Base-by-base conservation (phyloP, 1,140 invertebrate species). In the Drosophila trapezifrons region DNA sequence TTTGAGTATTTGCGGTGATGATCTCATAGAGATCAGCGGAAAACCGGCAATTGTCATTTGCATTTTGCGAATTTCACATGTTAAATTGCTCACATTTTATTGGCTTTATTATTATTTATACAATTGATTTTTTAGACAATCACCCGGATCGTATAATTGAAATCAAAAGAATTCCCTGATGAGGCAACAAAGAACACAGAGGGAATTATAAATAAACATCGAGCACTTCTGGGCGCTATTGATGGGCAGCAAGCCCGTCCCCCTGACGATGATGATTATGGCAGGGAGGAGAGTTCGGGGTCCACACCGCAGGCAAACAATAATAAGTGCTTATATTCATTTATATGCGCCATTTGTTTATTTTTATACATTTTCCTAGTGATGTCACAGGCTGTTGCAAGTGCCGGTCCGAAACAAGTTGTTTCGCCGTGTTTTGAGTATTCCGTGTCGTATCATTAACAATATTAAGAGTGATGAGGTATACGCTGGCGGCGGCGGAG, bases 361-460 rank as follows among this genome's bases (percentile, higher is more conserved):
- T 87, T 89, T 89, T 78, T 87, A 84, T 67, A 84, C 76, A 72
- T 89, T 89, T 89, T 80, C 84, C 54, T 46, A 83, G 84, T 89
- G 84, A 89, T 89, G 84, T 89, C 84, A 89, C 80, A 75, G 66
- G 58, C 56, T 29, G 46, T 40, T 57, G 63, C 58, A 60, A 71
- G 72, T 80, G 76, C 37, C 80, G 71, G 25, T 22, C 49, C 43
- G 64, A 57, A 86, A 82, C 75, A 79, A 86, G 70, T 82, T 72
- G 59, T 66, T 66, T 46, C 35, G 35, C 63, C 51, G 56, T 55
- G 56, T 37, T 49, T 32, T 29, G 29, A 56, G 65, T 79, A 42
- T 57, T 81, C 13, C 52, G 78, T 74, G 45, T 55, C 57, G 40
- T 65, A 78, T 69, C 54, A 62, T 75, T 75, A 74, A 74, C 78